Base-by-base conservation (phyloP, 1,140 invertebrate species). In the Drosophila repletoides region DNA sequence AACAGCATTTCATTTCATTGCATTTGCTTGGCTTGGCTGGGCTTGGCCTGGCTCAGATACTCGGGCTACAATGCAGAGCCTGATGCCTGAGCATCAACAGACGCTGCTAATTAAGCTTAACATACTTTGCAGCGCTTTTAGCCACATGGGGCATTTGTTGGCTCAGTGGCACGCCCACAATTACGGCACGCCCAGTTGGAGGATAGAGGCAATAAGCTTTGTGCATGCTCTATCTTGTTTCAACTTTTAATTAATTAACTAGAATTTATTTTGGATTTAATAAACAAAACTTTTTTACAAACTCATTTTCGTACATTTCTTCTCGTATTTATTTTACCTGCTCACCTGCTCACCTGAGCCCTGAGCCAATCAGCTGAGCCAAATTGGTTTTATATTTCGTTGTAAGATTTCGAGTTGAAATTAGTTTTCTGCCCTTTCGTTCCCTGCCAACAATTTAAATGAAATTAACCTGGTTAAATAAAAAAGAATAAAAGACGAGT, bases 241-340 rank as follows among this genome's bases (percentile, higher is more conserved):
- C 46, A 76, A 75, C 56, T 84, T 86, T 79, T 86, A 84, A 86
- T 86, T 84, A 86, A 84, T 84, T 75, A 79, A 86, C 80, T 84
- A 80, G 80, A 71, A 72, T 76, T 80, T 84, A 72, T 72, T 79
- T 59, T 86, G 79, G 79, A 86, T 84, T 80, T 80, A 80, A 79
- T 80, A 80, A 84, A 72, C 75, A 84, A 71, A 84, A 86, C 48
- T 84, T 84, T 86, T 56, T n/a, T n/a, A n/a, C n/a, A n/a, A n/a
- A n/a, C n/a, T n/a, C 33, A 58, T 45, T 72, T 64, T 51, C 33
- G 19, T 52, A 31, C 43, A 51, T 24, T 17, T 41, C 6, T n/a
- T 19, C 5, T 29, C 12, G 51, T 40, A 29, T 36, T 28, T 26
- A 10, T 12, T 45, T 3, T 22, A 24, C 19, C 10, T 12, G 5